phyloP scores from a whole-genome alignment of 2,113 vertebrate genomes.

The Bungarus multicinctus region DNA sequence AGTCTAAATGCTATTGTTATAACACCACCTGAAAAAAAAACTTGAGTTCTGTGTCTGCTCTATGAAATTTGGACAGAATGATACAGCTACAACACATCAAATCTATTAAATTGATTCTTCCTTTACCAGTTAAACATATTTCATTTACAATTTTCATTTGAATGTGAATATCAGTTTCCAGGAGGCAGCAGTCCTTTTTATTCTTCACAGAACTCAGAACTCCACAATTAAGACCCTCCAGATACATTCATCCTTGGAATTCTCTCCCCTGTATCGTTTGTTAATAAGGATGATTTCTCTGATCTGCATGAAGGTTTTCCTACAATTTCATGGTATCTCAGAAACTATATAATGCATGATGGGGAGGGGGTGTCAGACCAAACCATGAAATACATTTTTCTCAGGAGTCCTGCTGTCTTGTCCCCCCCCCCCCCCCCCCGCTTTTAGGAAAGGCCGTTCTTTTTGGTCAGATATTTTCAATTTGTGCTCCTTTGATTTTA shows the following conservation, averaged over 20 bases:
- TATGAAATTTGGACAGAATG: neutral
- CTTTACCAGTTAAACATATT: neutral
- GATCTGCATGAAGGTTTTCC: neutral
- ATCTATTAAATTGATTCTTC: neutral
- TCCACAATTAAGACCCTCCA: neutral
- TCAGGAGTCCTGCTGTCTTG: neutral
- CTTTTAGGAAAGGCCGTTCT: neutral
- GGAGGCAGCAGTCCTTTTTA: neutral
- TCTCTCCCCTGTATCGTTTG: neutral
- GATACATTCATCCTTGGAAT: neutral
- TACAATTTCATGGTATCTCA: neutral
- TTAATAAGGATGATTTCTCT: neutral
- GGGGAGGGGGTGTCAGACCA: neutral
- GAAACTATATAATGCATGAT: neutral
- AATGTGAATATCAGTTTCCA: neutral
- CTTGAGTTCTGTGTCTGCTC: neutral
- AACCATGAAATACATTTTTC: neutral
- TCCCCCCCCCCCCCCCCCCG: accelerated
- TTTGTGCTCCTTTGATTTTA: neutral
- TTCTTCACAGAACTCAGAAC: neutral
- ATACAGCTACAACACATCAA: neutral
- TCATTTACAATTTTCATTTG: neutral
- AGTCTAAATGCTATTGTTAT: too few relatives aligned
- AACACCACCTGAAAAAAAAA: neutral
- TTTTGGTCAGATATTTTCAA: neutral